Evolutionary conservation across 1,140 invertebrate species (phyloP), one percentile per base, ranked within the genome.

Genomic region (Ceratosolen fusciceps): DNA sequence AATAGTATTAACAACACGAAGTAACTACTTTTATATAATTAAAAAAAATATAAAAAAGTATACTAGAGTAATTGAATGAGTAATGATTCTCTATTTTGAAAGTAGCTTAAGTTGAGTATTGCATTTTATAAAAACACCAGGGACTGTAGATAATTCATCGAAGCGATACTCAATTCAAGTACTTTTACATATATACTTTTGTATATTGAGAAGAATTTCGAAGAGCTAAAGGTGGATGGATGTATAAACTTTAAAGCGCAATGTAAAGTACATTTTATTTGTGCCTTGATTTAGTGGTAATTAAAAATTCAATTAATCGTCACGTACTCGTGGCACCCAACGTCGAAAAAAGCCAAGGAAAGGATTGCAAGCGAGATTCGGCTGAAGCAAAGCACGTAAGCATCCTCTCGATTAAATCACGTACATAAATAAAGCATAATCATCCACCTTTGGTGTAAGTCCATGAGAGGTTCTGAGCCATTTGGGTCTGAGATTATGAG

Each of bases 401-500:
- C n/a, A n/a, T n/a, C n/a, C n/a, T n/a, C n/a, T n/a, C n/a, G n/a
- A n/a, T n/a, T n/a, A n/a, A n/a, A n/a, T n/a, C n/a, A n/a, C n/a
- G n/a, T n/a, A n/a, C n/a, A n/a, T n/a, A n/a, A n/a, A n/a, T n/a
- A n/a, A n/a, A n/a, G n/a, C n/a, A n/a, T n/a, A n/a, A 47, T 52
- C 16, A 2, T 37, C 60, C 60, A 65, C 60, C 60, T 65, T 65
- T 65, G 31, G 34, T 21, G n/a, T n/a, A n/a, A n/a, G n/a, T n/a
- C n/a, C n/a, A n/a, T n/a, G n/a, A 10, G 31, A 37, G 60, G 21
- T 0, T 37, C 34, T n/a, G 60, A 65, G 60, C 8, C 26, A 65
- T 24, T 10, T 26, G 70, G 2, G 29, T 21, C 29, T 39, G 60
- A 75, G 56, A 14, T 65, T 39, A 47, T 79, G 68, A 79, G 62